Evolutionary conservation across 2,113 vertebrate species (phyloP), one percentile per base, ranked within the genome.

Genomic region (Ophiodon elongatus): DNA sequence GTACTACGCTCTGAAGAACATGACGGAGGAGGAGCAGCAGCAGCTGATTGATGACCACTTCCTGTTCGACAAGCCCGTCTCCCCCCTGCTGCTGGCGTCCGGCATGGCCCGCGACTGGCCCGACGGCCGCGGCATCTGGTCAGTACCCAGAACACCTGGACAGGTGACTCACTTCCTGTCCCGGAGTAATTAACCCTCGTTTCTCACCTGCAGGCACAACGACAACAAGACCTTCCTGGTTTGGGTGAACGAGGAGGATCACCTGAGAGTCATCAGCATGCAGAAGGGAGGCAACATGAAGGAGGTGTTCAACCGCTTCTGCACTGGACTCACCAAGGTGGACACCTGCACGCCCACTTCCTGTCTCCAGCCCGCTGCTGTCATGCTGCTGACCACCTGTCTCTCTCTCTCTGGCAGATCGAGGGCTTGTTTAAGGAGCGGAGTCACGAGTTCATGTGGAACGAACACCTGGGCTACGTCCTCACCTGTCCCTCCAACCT

Each of bases 11-110:
- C 92, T 99, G 88, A 97, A 96, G 91, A 97, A 96, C 94, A 98
- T 98, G 98, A 97, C 97, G 0, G 98, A 99, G 10, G 96, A 97
- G n/a, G 97, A 98, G 86, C 98, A 99, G 91, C 97, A 99, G 94
- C 97, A 98, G 94, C 96, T 99, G 68, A 99, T 99, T 41, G 98
- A 99, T 85, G 98, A 99, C 93, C 98, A 99, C 95, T 98, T 99
- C 93, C 94, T 98, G 84, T 99, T 99, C 54, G 98, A 99, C 91
- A 99, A 99, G 89, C 98, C 98, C 0, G 97, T 99, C 69, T 99
- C 97, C 83, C 98, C 98, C 3, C 94, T 98, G 78, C 96, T 99
- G 41, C 93, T 98, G 93, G 96, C 97, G 8, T 98, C 98, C 29
- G 98, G 97, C 54, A 99, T 99, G 98, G 97, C 95, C 79, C 95